phyloP scores from a whole-genome alignment of 2,113 vertebrate genomes.

The Chiloscyllium plagiosum region DNA sequence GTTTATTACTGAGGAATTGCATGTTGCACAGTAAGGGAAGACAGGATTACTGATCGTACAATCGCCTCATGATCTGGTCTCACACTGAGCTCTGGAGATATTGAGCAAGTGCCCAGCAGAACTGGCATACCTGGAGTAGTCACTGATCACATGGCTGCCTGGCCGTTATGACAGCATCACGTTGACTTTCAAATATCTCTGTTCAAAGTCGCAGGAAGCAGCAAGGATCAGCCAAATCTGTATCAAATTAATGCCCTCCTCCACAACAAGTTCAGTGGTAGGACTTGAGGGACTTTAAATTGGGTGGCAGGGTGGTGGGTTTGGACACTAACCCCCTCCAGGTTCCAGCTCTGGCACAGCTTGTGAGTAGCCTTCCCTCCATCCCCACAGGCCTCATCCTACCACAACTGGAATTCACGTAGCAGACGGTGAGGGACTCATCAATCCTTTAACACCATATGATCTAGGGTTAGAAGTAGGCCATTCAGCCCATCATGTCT shows the following conservation, averaged over 20 bases:
- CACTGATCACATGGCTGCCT: background rate
- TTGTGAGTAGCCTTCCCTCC: no score
- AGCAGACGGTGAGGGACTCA: background rate
- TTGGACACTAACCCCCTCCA: no score
- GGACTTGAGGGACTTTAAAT: no score
- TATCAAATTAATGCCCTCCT: background rate
- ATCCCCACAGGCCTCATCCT: no score
- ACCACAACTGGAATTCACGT: no score
- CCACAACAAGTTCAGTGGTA: no score
- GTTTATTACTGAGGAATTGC: constrained; percentile 7
- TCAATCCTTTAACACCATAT: no score
- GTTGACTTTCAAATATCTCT: background rate
- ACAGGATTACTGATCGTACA: background rate
- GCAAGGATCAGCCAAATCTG: background rate
- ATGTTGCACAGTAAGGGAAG: background rate
- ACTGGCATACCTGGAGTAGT: background rate
- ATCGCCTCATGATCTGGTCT: background rate
- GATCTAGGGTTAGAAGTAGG: no score
- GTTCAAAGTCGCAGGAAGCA: background rate
- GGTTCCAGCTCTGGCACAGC: no score
- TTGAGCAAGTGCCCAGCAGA: background rate
- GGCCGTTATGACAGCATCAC: background rate
- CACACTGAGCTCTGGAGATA: background rate
- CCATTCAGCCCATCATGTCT: no score
- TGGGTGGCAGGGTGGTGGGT: no score